Base-by-base conservation (phyloP, 2,113 vertebrate genomes). In the Mesembrinibis cayennensis region DNA sequence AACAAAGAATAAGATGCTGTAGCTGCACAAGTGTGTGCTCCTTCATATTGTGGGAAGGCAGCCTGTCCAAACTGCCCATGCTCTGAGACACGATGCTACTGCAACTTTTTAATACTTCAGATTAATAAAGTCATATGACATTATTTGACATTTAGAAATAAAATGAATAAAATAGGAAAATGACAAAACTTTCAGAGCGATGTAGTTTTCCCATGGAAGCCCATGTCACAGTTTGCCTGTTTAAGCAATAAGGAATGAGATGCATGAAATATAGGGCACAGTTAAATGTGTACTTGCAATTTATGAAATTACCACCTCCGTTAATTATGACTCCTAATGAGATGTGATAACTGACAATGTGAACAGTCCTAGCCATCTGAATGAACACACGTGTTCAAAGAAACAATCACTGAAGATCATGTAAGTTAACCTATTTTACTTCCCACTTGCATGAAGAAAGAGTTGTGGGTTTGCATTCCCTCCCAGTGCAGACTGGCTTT, bases 371-470 rank as follows among this genome's bases (percentile, higher is more conserved):
- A 34, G 30, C 30, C n/a, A 7, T 20, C 34, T 2, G 38, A 82
- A 49, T 5, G 13, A 66, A 55, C 47, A 29, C 13, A 63, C 36
- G 58, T 18, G 53, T n/a, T 53, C 55, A 53, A 70, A 59, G 61
- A 58, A 50, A 7, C 0, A 1, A 53, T 9, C 63, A 26, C 34
- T 8, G 21, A 36, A n/a, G 50, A 45, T 13, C 16, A 36, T 0
- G 2, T 27, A 29, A 40, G 26, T 80, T 38, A 63, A 69, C 71
- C 40, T 59, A 38, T 1, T 88, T 86, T 34, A n/a, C 76, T 87
- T 58, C 40, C 71, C 52, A 42, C 38, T 58, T 72, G 18, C 56
- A 32, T 0, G 5, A 74, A n/a, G 45, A 11, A 36, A 71, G 42
- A 7, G 32, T 16, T 44, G 82, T n/a, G 50, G 58, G 3, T 76